A percentile compares a stretch with the other conserved stretches of the same genome.
phyloP scores from a whole-genome alignment of 2,888 invertebrate species.

The Portevinia maculata region DNA sequence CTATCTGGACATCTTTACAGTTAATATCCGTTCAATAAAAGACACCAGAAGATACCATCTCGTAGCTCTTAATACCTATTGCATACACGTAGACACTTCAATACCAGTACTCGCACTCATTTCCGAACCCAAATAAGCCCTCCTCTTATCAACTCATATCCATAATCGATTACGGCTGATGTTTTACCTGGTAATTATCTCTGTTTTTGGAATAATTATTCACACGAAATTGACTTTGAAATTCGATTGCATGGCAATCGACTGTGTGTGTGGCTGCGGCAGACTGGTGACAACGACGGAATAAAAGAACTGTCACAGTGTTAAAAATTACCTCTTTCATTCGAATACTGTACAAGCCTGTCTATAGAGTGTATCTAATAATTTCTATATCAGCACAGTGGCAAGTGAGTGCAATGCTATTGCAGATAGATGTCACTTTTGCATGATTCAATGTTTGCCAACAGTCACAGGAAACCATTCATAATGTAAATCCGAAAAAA shows the following conservation, averaged over 20 bases:
- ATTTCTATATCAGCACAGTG: conserved; percentile 1
- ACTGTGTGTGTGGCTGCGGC: conserved; percentile 25
- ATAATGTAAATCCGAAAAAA: conserved; percentile 38
- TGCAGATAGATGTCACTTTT: conserved; percentile 70
- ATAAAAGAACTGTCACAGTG: conserved; percentile 6
- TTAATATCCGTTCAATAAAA: conserved; percentile 68
- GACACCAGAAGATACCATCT: conserved; percentile 59
- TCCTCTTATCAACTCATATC: conserved; percentile 22
- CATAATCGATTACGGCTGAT: conserved; percentile 68
- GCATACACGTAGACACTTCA: background rate
- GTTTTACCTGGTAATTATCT: conserved; percentile 71
- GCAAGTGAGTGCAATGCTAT: conserved; percentile 9
- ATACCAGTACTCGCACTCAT: background rate
- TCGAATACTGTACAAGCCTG: conserved; percentile 12
- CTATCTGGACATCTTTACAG: conserved; percentile 38
- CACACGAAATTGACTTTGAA: conserved; percentile 74
- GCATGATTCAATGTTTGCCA: conserved; percentile 69
- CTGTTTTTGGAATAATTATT: conserved; percentile 73
- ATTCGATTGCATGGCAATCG: conserved; percentile 73
- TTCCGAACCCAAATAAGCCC: background rate
- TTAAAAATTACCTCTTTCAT: conserved; percentile 59
- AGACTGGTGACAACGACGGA: background rate
- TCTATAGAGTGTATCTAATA: conserved; percentile 4
- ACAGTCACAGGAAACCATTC: conserved; percentile 21
- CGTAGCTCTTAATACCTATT: background rate